Percentiles rank a stretch among this genome's conserved stretches.
phyloP scores from a whole-genome alignment of 2,113 vertebrate genomes.

The Neogale vison region DNA sequence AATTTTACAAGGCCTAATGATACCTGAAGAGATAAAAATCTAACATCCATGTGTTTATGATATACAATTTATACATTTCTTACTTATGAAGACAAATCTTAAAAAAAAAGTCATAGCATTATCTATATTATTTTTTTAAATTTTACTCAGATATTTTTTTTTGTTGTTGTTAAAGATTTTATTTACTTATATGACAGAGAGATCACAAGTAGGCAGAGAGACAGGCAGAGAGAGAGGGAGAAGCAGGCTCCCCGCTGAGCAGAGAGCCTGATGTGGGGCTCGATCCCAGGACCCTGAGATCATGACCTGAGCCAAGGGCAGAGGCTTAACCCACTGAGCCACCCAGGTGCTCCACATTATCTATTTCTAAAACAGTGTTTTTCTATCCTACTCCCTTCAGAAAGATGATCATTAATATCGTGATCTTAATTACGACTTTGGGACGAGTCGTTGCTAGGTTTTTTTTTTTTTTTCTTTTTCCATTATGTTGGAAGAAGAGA shows the following conservation, averaged over 20 bases:
- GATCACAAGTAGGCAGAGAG: too few species aligned
- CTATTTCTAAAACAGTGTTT: neutral
- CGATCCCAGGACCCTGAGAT: too few species aligned
- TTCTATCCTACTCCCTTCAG: neutral
- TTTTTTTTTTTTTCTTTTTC: neutral
- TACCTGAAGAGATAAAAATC: neutral
- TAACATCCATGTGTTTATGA: neutral
- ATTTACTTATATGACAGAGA: too few species aligned
- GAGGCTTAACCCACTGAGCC: too few species aligned
- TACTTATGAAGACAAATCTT: neutral
- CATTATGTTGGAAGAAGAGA: neutral
- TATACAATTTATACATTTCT: neutral
- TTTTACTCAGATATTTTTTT: too few species aligned
- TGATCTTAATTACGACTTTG: neutral
- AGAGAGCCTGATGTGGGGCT: too few species aligned
- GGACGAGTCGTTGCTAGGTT: neutral
- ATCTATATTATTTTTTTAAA: neutral
- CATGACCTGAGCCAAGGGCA: too few species aligned
- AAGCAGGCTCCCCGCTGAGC: too few species aligned
- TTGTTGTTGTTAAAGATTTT: too few species aligned
- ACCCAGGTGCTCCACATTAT: neutral
- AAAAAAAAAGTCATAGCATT: neutral
- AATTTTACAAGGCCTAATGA: neutral
- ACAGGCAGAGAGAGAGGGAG: too few species aligned
- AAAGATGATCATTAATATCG: neutral